phyloP scores from a whole-genome alignment of 2,888 invertebrate species.

The Pinctada fucata region DNA sequence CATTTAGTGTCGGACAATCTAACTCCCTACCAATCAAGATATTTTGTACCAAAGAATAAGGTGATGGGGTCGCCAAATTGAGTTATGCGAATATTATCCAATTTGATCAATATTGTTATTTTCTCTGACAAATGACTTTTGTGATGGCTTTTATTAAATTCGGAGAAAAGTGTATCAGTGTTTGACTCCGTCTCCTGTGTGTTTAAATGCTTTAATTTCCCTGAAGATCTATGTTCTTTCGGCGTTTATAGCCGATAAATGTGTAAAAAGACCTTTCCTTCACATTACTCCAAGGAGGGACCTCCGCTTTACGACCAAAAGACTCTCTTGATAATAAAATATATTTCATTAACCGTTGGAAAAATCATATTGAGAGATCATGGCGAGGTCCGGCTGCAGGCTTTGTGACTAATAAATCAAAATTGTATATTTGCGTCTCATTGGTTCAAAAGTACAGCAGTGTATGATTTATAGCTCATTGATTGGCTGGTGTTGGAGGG shows the following conservation, averaged over 20 bases:
- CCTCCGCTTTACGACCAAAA: conserved; percentile 9
- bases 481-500: conserved; percentile 13
- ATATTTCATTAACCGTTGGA: conserved; percentile 18
- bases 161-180: conserved; percentile 9
- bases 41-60: not conserved
- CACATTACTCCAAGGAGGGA: not conserved
- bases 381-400: not conserved
- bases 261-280: conserved; percentile 19
- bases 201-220: conserved; percentile 21
- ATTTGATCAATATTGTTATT: conserved; percentile 7
- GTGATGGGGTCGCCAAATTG: conserved; percentile 9
- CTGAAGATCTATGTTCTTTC: conserved; percentile 11
- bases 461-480: not conserved
- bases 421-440: conserved; percentile 9
- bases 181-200: conserved; percentile 6
- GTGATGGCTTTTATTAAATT: conserved; percentile 14
- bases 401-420: conserved; percentile 14
- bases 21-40: not conserved
- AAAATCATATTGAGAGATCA: conserved; percentile 21
- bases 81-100: conserved; percentile 7
- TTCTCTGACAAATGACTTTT: conserved; percentile 12
- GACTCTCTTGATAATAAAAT: conserved; percentile 20
- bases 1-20: not conserved
- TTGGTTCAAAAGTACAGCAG: conserved; percentile 18
- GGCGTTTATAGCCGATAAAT: conserved; percentile 11